Conservation (phyloP, 2,888 invertebrate genomes). For the Meiosimyza decipiens region DNA sequence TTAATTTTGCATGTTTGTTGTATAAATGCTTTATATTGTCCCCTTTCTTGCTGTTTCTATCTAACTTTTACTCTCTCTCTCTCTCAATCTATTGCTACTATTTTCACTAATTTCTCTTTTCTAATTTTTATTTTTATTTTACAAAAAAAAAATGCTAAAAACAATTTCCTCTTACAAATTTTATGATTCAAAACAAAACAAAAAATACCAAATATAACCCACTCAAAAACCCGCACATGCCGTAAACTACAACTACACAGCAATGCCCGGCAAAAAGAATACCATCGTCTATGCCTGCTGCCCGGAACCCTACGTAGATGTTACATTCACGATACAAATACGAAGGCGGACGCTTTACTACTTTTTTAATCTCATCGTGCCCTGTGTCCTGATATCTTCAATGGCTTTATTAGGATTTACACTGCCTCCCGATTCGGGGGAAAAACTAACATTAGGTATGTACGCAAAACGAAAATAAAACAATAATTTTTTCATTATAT, state of each 20-base stretch:
- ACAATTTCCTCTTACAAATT: neutral
- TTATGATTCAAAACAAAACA: neutral
- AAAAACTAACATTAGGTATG: slow-evolving; percentile 68
- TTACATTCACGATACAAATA: slow-evolving; percentile 97
- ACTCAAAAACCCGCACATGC: slow-evolving; percentile 8
- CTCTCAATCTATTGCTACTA: slow-evolving; percentile 11
- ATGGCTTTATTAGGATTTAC: slow-evolving; percentile 99
- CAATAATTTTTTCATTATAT: neutral
- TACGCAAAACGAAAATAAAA: slow-evolving; percentile 46
- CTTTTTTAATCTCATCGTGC: slow-evolving; percentile 99
- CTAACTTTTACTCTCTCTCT: slow-evolving; percentile 1
- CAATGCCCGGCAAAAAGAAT: slow-evolving; percentile 92
- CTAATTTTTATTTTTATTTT: neutral
- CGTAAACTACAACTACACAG: slow-evolving; percentile 67
- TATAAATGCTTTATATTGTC: neutral
- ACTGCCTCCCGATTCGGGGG: slow-evolving; percentile 86
- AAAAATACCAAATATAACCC: neutral
- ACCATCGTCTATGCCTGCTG: slow-evolving; percentile 93
- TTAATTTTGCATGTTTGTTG: slow-evolving; percentile 3
- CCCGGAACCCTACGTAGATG: slow-evolving; percentile 88
- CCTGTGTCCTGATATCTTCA: slow-evolving; percentile 97
- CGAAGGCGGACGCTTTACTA: slow-evolving; percentile 96
- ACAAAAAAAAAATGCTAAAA: neutral
- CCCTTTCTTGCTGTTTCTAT: no score
- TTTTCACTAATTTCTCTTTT: slow-evolving; percentile 12